Evolutionary conservation across 2,888 invertebrate species (phyloP), one percentile per base, ranked within the genome.

Genomic region (Rutpela maculata): DNA sequence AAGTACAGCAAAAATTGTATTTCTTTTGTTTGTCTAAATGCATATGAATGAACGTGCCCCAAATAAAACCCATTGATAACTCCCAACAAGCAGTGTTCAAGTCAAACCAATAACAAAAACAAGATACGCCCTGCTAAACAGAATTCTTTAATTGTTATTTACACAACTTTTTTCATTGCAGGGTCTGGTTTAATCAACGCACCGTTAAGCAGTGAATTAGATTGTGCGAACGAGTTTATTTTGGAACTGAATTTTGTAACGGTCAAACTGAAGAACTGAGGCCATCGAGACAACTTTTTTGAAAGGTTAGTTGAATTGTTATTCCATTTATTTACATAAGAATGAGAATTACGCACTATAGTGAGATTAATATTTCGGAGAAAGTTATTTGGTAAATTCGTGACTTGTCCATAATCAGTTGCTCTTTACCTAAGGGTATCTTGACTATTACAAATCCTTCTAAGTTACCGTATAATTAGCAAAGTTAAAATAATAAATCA

Each of bases 231-330:
- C 66, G 43, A 66, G 22, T 50, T 66, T 18, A 12, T 15, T 67
- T n/a, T n/a, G 55, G 56, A 55, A n/a, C 67, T 15, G 56, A 55
- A 56, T 55, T 67, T 56, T 11, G 56, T n/a, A 50, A 67, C 17
- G 17, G 10, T 0, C 11, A 59, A 59, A 15, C 22, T n/a, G 67
- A 67, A 31, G 56, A n/a, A 67, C 67, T 55, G 56, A 67, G 67
- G 67, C 55, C 67, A 26, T 17, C 67, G 18, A 19, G 43, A 65
- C 65, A 50, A 50, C 65, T 17, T 43, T 55, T 26, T 15, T 55
- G 9, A 67, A 67, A 67, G 67, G 67, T 67, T 67, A 66, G 66
- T 66, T 66, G 65, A 43, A 19, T 59, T 65, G 11, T 35, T 15
- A n/a, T 15, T 26, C 1, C 31, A 17, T 35, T 63, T 35, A 26